Base-by-base conservation (phyloP, 2,888 invertebrate genomes). In the Campoplex capitator region DNA sequence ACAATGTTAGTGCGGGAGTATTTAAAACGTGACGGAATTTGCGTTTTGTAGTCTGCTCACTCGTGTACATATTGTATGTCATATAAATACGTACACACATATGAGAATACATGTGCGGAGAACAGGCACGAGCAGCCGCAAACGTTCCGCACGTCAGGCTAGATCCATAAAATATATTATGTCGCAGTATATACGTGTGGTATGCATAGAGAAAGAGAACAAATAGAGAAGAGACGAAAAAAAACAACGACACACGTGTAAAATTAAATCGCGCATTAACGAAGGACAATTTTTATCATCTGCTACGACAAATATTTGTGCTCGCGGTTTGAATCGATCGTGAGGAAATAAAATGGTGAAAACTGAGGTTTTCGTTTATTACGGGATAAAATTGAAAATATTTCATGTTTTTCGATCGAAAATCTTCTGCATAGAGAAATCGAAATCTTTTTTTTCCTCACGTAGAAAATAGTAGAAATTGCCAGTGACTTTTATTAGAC, bases 21-120 rank as follows among this genome's bases (percentile, higher is more conserved):
- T 81, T 54, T 71, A 62, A 81, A 80, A 89, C 87, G 88, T 89
- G 88, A 87, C 77, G 86, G 88, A 87, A 88, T 88, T 88, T 85
- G 76, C 65, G 67, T 87, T 88, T 77, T 45, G 42, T 70, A 77
- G 81, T 58, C 79, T 71, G 87, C 82, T 79, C 76, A 75, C 74
- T 73, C 80, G 80, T 78, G 45, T 71, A 71, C 71, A 42, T 68
- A 73, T 80, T 58, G 28, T 54, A 58, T 35, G 48, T 76, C 75
- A 75, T 58, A 74, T 23, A 48, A 28, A 51, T 51, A 56, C 65
- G 35, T 58, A 75, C 62, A 73, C 42, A 38, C 42, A 42, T 67
- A 77, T 67, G n/a, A 1, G 38, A 51, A 48, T 62, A 56, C 48
- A 65, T 67, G 48, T 65, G 11, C 18, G 23, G 56, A 56, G 74